Percentiles rank a stretch among this genome's conserved stretches.
These are phyloP conservation scores for Halcyon senegalensis DNA, from an alignment of 2,113 vertebrate genomes.

Conservation along the genomic window DNA sequence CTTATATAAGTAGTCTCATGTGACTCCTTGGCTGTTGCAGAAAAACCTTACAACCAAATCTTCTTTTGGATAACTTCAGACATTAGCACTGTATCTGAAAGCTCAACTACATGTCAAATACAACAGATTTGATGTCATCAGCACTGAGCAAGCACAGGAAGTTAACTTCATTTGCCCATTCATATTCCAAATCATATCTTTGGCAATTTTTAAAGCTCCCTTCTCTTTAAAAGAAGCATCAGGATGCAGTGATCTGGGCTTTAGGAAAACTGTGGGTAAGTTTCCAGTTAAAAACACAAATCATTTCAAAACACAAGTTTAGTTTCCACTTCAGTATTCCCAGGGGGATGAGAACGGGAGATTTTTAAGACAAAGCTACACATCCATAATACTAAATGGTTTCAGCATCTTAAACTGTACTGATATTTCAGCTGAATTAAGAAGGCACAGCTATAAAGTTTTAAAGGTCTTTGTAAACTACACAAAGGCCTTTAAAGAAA, in stretches of 20 bases:
- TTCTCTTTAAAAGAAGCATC: not conserved
- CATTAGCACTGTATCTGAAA: not conserved
- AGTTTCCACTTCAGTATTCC: not conserved
- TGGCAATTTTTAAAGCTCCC: not conserved
- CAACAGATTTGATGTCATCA: not conserved
- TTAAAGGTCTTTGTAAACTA: not conserved
- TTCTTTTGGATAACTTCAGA: not conserved
- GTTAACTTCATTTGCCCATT: not conserved
- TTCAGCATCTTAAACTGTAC: not conserved
- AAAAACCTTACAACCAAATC: not conserved
- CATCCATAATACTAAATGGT: not conserved
- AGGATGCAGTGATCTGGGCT: not conserved
- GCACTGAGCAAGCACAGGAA: not conserved
- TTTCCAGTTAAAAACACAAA: not conserved
- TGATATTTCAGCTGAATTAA: not conserved
- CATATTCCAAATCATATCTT: not conserved
- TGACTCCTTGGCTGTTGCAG: not conserved
- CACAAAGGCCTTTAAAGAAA: no score
- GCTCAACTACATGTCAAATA: not conserved
- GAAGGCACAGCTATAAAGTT: not conserved
- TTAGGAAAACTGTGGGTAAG: not conserved
- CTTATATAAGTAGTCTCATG: not conserved
- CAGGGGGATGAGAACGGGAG: not conserved
- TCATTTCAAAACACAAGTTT: not conserved
- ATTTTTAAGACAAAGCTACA: not conserved